Evolutionary conservation across 2,113 vertebrate genomes (phyloP), one percentile per base, ranked within the genome.

Genomic region (Nycticryphes semicollaris): DNA sequence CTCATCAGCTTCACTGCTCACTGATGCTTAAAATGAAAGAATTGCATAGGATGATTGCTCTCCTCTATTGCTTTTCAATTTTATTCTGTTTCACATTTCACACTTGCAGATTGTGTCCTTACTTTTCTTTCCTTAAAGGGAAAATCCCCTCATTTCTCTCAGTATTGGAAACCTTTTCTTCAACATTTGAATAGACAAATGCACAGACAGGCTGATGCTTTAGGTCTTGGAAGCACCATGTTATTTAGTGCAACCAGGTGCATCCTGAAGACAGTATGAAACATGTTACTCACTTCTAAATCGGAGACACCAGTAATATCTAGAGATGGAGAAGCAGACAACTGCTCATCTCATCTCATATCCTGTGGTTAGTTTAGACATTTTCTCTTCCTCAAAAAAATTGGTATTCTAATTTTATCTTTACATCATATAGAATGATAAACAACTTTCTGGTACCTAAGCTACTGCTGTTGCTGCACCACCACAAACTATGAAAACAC

Each of bases 21-120:
- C 45, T 79, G 86, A 39, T 87, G 92, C 93, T 78, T 93, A 92
- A 93, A 95, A 89, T 93, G 84, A 67, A 84, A 90, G 90, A 83
- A 91, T 48, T 90, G 74, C 57, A 62, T 82, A 73, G 90, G n/a
- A 57, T 90, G 80, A 81, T 73, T 69, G 78, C 64, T 75, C 69
- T 91, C 16, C 37, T 89, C 64, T 92, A 53, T 75, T 89, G 90
- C 48, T 90, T 95, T 94, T 92, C 83, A 84, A 33, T 92, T 88
- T 95, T 90, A 77, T 62, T 93, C 91, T 85, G 33, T 56, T 93
- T 85, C 80, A 79, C 74, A 87, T 95, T 94, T 92, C 89, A 91
- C 80, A 92, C 79, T 87, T 84, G 35, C 21, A 82, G 73, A 90
- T 39, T 81, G 39, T 92, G 21, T 69, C 91, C 66, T 91, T 89